Percentiles rank a stretch among this genome's conserved stretches.
Conservation (phyloP, 92 coral and sea anemone genomes). For the Isaurus tuberculatus region DNA sequence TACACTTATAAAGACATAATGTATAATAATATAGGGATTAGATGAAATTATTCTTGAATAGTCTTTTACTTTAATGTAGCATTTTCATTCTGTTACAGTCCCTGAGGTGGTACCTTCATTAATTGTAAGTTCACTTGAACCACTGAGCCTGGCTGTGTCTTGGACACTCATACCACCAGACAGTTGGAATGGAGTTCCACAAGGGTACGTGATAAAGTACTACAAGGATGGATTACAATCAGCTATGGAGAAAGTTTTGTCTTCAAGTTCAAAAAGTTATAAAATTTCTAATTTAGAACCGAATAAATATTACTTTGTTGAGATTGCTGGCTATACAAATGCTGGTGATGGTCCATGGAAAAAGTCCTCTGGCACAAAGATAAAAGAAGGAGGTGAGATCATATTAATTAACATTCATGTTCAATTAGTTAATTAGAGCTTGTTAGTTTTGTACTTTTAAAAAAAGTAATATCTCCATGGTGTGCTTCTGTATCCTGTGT, state of each 20-base stretch:
- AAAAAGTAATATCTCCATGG: no score
- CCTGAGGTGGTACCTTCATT: conserved; percentile 2
- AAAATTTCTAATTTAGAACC: not conserved
- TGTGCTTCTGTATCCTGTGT: no score
- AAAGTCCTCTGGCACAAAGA: not conserved
- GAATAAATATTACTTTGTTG: not conserved
- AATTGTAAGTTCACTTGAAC: not conserved
- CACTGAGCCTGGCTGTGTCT: conserved; percentile 9
- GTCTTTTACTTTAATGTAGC: no score
- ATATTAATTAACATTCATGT: no score
- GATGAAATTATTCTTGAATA: no score
- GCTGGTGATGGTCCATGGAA: conserved; percentile 23
- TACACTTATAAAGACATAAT: no score
- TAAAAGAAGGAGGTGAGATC: no score
- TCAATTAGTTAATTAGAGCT: no score
- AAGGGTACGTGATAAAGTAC: conserved; percentile 20
- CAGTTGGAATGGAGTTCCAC: not conserved
- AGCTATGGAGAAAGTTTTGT: not conserved
- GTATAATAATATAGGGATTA: no score
- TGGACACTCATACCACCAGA: conserved; percentile 11
- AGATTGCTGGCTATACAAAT: not conserved
- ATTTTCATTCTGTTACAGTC: not conserved
- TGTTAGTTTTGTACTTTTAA: no score
- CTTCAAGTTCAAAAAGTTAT: not conserved
- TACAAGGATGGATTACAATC: not conserved